Conservation (phyloP, 2,113 vertebrate genomes). For the Pelmatolapia mariae region DNA sequence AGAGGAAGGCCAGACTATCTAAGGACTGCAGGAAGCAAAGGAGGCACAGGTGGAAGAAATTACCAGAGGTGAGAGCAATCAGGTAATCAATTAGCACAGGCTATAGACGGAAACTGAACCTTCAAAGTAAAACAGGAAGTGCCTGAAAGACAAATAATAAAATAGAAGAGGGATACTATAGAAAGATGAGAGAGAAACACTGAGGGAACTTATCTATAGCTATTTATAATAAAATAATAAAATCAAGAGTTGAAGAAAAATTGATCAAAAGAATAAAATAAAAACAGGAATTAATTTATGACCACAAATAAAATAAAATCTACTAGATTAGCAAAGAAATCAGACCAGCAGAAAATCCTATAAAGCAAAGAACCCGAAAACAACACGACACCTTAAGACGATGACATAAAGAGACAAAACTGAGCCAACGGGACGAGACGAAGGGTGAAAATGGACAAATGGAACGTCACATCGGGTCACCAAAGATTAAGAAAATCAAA, state of each 20-base stretch:
- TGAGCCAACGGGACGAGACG: not conserved
- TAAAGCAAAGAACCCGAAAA: not conserved
- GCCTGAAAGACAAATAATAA: not conserved
- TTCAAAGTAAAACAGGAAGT: not conserved
- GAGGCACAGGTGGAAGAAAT: not conserved
- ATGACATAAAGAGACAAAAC: not conserved
- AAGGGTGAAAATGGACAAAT: not conserved
- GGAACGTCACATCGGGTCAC: fast-evolving
- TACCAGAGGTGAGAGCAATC: not conserved
- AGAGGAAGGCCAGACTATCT: not conserved
- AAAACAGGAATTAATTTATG: not conserved
- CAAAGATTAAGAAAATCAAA: not conserved
- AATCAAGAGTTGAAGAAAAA: not conserved
- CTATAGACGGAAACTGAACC: not conserved
- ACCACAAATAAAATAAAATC: not conserved
- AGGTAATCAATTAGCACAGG: not conserved
- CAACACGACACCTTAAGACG: not conserved
- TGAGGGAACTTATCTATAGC: not conserved
- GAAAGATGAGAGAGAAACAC: not conserved
- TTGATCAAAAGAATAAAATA: fast-evolving
- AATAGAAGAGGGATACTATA: fast-evolving
- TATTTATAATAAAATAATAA: not conserved
- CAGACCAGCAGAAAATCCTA: not conserved
- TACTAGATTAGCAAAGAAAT: not conserved
- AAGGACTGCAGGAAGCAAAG: not conserved